phyloP scores from a whole-genome alignment of 2,888 invertebrate genomes.

The Drosophila melanosoma region DNA sequence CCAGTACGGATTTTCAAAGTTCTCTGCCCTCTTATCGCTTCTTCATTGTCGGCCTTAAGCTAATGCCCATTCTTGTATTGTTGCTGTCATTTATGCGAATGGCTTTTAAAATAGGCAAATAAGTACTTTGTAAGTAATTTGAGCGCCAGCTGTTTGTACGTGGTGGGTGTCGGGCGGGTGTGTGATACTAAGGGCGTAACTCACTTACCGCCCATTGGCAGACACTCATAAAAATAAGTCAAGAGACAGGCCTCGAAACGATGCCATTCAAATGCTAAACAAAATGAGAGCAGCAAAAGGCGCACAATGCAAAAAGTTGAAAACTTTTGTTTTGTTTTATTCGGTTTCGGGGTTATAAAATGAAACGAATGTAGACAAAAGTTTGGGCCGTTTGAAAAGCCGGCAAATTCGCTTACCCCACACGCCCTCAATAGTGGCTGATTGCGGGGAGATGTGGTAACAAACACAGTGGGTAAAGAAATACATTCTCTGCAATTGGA shows the following conservation, averaged over 20 bases:
- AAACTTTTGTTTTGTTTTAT: slow-evolving; percentile 72
- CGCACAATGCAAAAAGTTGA: slow-evolving; percentile 65
- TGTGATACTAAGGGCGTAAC: slow-evolving; percentile 5
- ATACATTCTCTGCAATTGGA: not conserved
- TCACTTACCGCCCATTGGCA: slow-evolving; percentile 44
- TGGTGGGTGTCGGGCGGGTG: not conserved
- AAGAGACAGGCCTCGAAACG: slow-evolving; percentile 64
- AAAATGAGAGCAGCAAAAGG: slow-evolving; percentile 50
- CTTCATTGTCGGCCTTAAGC: slow-evolving; percentile 35
- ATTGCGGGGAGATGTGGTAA: not conserved
- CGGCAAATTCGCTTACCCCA: slow-evolving; percentile 53
- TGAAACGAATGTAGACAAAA: slow-evolving; percentile 74
- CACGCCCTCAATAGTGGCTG: slow-evolving; percentile 40
- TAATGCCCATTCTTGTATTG: slow-evolving; percentile 27
- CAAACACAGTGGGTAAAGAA: not conserved
- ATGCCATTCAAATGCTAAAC: slow-evolving; percentile 73
- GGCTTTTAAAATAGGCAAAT: slow-evolving; percentile 75
- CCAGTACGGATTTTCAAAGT: not conserved
- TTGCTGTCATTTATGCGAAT: slow-evolving; percentile 65
- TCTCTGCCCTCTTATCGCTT: slow-evolving; percentile 2
- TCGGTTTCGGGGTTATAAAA: slow-evolving; percentile 71
- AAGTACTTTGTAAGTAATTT: slow-evolving; percentile 80
- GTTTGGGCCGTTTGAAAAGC: slow-evolving; percentile 62
- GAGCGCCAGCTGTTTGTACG: slow-evolving; percentile 46
- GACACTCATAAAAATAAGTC: slow-evolving; percentile 68